Evolutionary conservation across 2,888 invertebrate genomes (phyloP).

Genomic region (Ryuthela nishihirai): DNA sequence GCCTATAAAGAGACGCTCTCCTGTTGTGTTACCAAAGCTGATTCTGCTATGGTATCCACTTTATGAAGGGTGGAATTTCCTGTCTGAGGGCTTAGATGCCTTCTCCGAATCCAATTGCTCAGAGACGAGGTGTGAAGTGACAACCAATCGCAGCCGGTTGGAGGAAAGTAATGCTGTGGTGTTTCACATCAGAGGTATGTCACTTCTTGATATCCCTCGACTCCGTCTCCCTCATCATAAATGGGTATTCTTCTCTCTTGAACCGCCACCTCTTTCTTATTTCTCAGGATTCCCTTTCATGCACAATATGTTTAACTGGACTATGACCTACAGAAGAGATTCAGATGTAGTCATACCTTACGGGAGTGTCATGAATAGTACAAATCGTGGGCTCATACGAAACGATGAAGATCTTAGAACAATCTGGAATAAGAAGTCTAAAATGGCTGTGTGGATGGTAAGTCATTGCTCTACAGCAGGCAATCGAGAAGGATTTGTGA

Average conservation of each 20-base stretch:
- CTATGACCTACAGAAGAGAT: slow-evolving; percentile 29
- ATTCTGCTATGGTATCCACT: slow-evolving; percentile 21
- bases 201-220: slow-evolving; percentile 24
- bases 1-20: too few relatives aligned
- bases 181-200: slow-evolving; percentile 40
- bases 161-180: slow-evolving; percentile 39
- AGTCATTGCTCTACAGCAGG: slow-evolving; percentile 40
- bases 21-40: too few relatives aligned
- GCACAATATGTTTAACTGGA: slow-evolving; percentile 31
- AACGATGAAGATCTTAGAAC: neutral
- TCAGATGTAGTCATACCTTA: slow-evolving; percentile 16
- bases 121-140: slow-evolving; percentile 35
- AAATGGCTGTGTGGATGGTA: slow-evolving; percentile 42
- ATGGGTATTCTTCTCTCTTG: slow-evolving; percentile 41
- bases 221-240: slow-evolving; percentile 22
- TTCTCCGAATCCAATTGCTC: slow-evolving; percentile 5
- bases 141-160: slow-evolving; percentile 28
- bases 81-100: slow-evolving; percentile 2
- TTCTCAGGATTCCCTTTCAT: slow-evolving; percentile 17
- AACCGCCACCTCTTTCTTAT: slow-evolving; percentile 38
- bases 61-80: slow-evolving; percentile 7
- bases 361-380: neutral
- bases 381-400: neutral
- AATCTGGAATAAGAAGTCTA: slow-evolving; percentile 16
- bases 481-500: slow-evolving; percentile 38